Conservation (phyloP, 1,140 invertebrate genomes). For the Formica selysi region DNA sequence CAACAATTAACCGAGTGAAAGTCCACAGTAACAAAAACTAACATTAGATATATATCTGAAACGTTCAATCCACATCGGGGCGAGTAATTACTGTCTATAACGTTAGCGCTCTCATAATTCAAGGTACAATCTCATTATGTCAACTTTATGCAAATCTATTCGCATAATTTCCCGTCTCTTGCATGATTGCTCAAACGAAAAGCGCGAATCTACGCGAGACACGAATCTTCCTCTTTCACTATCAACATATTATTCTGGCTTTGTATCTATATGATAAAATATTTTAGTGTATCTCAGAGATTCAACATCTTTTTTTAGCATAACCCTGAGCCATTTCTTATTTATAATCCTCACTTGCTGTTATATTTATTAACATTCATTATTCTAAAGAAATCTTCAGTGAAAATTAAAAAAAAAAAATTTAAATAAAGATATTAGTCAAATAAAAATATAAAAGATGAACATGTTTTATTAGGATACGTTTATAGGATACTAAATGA, state of each 20-base stretch:
- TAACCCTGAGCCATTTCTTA: neutral
- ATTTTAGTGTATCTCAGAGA: neutral
- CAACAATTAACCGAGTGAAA: conserved; percentile 69
- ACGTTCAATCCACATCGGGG: conserved; percentile 18
- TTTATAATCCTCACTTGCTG: neutral
- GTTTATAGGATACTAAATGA: neutral
- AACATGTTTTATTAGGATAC: neutral
- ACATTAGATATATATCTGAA: conserved; percentile 42
- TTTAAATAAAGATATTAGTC: neutral
- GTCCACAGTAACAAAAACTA: conserved; percentile 47
- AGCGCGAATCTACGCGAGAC: neutral
- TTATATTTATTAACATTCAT: neutral
- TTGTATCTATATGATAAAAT: too few relatives aligned
- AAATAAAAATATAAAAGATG: neutral
- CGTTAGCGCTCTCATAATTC: conserved; percentile 33
- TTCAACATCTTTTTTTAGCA: neutral
- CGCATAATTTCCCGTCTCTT: neutral
- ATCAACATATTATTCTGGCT: neutral
- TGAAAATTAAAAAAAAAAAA: neutral
- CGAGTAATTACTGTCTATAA: conserved; percentile 44
- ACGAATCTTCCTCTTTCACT: neutral
- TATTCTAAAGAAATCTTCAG: neutral
- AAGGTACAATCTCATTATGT: conserved; percentile 38
- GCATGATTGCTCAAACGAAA: neutral
- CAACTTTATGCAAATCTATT: conserved; percentile 21